Base-by-base conservation (phyloP, 2,113 vertebrate genomes). In the Octodon degus region DNA sequence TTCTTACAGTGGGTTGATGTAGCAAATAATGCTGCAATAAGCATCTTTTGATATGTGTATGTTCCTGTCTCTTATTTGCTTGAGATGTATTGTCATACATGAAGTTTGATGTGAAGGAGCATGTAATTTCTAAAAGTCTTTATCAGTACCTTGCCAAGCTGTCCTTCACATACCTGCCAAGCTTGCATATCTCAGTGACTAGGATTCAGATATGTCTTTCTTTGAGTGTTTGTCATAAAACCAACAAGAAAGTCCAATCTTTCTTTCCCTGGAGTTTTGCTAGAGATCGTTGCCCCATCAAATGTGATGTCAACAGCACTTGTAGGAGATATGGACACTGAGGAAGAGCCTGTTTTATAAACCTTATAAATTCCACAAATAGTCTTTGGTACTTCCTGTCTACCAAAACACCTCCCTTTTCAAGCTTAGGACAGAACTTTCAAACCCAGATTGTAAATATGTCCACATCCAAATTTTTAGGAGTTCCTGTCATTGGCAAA, bases 51-150 rank as follows among this genome's bases (percentile, higher is more conserved):
- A 40, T 55, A 2, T 79, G 43, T 86, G 2, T 55, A 0, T 34
- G 2, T 86, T 53, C 58, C 93, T 89, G 30, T 67, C 24, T 77
- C 94, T 67, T n/a, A 20, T 58, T 96, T 90, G 24, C 50, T 82
- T 81, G 62, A 86, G 65, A 86, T n/a, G 37, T 43, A 80, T 43
- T 76, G 34, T 30, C 60, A 58, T 43, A 65, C 58, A 37, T 81
- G 83, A 95, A 90, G 77, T 72, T 25, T 43, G 5, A 74, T 47
- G n/a, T 60, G 68, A 79, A 81, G 70, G 24, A 19, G 1, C n/a
- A 27, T 60, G 27, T 12, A 34, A 8, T 77, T 82, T 94, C 62
- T 24, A n/a, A 80, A 82, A 63, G 0, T 50, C 19, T 74, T 82
- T 74, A 19, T 7, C 30, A 68, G 16, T 9, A 55, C 16, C 2